Evolutionary conservation across 2,888 invertebrate genomes (phyloP), one percentile per base, ranked within the genome.

Genomic region (Drosophila cognata): DNA sequence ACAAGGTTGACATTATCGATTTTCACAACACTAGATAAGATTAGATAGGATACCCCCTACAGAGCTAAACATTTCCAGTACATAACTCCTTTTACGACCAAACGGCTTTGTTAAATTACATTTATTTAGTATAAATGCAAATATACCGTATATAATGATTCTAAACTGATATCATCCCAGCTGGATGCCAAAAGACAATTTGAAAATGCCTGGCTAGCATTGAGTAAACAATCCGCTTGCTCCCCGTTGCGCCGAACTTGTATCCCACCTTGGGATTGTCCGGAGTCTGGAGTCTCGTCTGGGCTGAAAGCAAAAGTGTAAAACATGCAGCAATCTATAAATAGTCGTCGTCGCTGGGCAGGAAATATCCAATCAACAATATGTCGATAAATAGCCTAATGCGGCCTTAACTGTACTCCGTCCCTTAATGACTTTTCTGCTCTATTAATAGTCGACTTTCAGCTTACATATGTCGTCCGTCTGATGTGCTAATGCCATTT

Each of bases 241-340:
- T 35, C 46, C 36, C 58, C 43, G 8, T 29, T 13, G 16, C 43
- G 10, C 31, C 4, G 31, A 77, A 71, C 67, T 66, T 66, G 64
- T 69, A 57, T 70, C 58, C 73, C 55, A 58, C 29, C 46, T 63
- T 55, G 51, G 29, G 35, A 38, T 48, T 64, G 53, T 46, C 41
- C 61, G 65, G 59, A 46, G 4, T 33, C 33, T 16, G 16, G 46
- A 25, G 16, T 46, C 16, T 46, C 25, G 25, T 25, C 46, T 46
- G 51, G 18, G 4, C 29, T 66, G 82, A 84, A 82, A 82, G 80
- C 63, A 84, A 82, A 74, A 82, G 80, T 84, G 68, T 70, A 57
- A 66, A 71, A 70, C 59, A 71, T 79, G 60, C 62, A 59, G 6
- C 50, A 28, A 36, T 74, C 70, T 84, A 74, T 72, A 84, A 82